Evolutionary conservation across 2,797 vertebrate species (phyloP).

Genomic region (Eutrigla gurnardus): DNA sequence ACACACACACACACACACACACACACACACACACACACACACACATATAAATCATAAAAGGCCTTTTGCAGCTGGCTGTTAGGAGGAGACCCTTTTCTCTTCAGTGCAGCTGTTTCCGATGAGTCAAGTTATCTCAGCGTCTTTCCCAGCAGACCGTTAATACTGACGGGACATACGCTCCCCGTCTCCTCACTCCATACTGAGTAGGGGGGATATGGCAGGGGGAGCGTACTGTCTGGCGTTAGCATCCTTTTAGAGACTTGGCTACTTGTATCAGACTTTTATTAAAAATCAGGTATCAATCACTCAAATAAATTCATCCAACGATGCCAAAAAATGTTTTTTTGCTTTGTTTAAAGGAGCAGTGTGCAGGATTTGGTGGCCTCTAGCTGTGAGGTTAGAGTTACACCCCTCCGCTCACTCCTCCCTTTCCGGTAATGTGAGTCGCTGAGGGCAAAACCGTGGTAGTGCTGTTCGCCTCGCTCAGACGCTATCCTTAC

Average conservation of each 20-base stretch:
- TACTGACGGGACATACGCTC: conserved; percentile 28
- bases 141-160: conserved; percentile 50
- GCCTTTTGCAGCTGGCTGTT: conserved; percentile 54
- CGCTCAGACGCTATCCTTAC: neutral
- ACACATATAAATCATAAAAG: conserved; percentile 12
- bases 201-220: conserved; percentile 1
- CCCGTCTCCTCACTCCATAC: conserved; percentile 26
- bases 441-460: neutral
- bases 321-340: neutral
- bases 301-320: neutral
- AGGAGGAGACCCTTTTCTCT: conserved; percentile 34
- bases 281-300: neutral
- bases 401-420: neutral
- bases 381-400: neutral
- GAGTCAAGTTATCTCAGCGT: conserved; percentile 61
- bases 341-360: neutral
- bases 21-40: conserved; percentile 4
- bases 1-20: conserved; percentile 12
- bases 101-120: conserved; percentile 64
- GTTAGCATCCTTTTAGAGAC: neutral
- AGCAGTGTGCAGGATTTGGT: neutral
- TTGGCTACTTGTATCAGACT: neutral
- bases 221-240: neutral
- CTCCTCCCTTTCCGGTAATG: too few relatives aligned
- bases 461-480: neutral